phyloP scores from a whole-genome alignment of 2,888 invertebrate genomes.

The Archips crataeganus region DNA sequence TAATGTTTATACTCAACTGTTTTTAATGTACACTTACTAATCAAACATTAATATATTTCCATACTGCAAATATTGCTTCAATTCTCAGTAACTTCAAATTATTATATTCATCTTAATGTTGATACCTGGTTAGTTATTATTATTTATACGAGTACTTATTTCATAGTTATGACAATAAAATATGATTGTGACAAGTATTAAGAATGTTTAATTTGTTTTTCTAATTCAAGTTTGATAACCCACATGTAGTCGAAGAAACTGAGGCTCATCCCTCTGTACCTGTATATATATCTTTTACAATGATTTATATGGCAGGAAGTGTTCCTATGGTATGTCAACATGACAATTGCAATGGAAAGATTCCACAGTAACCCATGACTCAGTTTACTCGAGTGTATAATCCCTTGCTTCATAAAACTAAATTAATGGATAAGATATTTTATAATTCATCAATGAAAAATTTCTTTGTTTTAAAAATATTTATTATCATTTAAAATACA shows the following conservation, averaged over 20 bases:
- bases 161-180: slow-evolving; percentile 24
- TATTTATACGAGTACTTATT: slow-evolving; percentile 42
- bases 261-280: no score
- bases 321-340: no score
- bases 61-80: no score
- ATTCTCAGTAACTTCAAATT: slow-evolving; percentile 1
- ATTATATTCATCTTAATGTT: slow-evolving; percentile 14
- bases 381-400: not conserved
- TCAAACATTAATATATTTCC: no score
- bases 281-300: no score
- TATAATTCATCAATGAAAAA: not conserved
- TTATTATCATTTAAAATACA: not conserved
- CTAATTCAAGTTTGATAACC: not conserved
- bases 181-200: slow-evolving; percentile 14
- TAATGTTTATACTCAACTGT: not conserved
- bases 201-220: not conserved
- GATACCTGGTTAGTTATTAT: slow-evolving; percentile 35
- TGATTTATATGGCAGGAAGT: no score
- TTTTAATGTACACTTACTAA: not conserved
- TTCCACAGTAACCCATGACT: not conserved
- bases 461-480: slow-evolving; percentile 4
- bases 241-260: no score
- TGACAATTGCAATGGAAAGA: no score
- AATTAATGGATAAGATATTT: no score
- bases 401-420: no score